These are phyloP conservation scores for Ictalurus punctatus DNA, from an alignment of 2,113 vertebrate species.

Conservation along the genomic window DNA sequence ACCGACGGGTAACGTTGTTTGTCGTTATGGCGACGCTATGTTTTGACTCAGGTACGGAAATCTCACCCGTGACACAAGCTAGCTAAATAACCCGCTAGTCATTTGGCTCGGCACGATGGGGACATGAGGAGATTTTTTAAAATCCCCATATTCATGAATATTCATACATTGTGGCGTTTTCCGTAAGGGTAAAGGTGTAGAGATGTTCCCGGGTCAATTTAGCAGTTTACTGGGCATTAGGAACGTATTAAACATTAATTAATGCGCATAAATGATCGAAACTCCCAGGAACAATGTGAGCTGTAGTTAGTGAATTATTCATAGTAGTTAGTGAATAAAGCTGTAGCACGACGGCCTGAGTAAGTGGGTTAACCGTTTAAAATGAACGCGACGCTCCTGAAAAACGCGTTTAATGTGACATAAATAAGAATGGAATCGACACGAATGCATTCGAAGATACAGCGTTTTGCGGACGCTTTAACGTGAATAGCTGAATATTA, in stretches of 20 bases:
- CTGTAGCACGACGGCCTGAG: not conserved
- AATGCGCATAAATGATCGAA: not conserved
- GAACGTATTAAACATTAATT: not conserved
- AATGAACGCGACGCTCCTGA: not conserved
- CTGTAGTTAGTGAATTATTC: constrained; percentile 2
- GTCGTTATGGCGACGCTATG: not conserved
- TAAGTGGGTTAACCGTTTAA: not conserved
- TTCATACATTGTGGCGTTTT: not conserved
- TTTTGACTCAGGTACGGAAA: not conserved
- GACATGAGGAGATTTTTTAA: not conserved
- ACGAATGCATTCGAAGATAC: not conserved
- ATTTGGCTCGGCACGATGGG: not conserved
- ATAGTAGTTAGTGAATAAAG: not conserved
- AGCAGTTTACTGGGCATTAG: not conserved
- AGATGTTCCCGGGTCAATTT: not conserved
- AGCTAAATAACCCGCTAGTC: not conserved
- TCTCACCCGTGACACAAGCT: not conserved
- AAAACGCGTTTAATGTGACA: not conserved
- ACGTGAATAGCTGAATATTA: not conserved
- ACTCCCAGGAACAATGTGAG: not conserved
- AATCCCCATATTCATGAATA: not conserved
- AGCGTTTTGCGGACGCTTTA: not conserved
- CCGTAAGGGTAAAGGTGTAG: not conserved
- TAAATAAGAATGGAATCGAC: not conserved
- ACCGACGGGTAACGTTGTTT: not conserved